Evolutionary conservation across 2,888 invertebrate species (phyloP), one percentile per base, ranked within the genome.

Genomic region (Caenorhabditis becei): DNA sequence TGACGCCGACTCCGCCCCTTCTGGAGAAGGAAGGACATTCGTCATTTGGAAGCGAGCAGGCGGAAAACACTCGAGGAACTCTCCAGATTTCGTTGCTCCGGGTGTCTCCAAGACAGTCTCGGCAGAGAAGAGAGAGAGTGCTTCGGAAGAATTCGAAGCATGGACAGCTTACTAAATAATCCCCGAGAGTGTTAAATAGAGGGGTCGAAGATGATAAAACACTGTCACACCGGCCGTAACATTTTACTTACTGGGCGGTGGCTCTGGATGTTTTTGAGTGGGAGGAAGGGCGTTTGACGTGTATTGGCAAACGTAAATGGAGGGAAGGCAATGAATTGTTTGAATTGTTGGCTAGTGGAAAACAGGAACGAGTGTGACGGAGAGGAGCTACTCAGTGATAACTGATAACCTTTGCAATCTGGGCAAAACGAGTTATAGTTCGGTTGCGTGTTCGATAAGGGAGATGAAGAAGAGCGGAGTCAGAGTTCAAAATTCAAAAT

Each of bases 1-100:
- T 24, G 32, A 37, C 44, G 26, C 16, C 24, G 54, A 37, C 41
- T 5, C 51, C 49, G 37, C 28, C 44, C 44, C 18, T 56, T 37
- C n/a, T 54, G 14, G 26, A 26, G 51, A 51, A 51, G 14, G 51
- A 51, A 51, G 51, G 51, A n/a, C 51, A 51, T 51, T 51, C 26
- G 51, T 51, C 51, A 51, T 51, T 51, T 51, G 8, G 24, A 11
- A n/a, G 5, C 41, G 41, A 7, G 41, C 41, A 41, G 18, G 7
- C 47, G 47, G 18, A 47, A 51, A 51, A 51, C 51, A 51, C 26
- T 51, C 14, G 51, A 51, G 18, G 5, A 47, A 47, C 47, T 47
- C 18, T 18, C 18, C n/a, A 47, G n/a, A n/a, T 47, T 5, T 47
- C 18, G 47, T 18, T n/a, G 41, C 41, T 41, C 41, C 14, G 41